Percentiles rank a stretch among this genome's conserved stretches.
Conservation (phyloP, 2,797 vertebrate species). For the Phoxinus dragarum region DNA sequence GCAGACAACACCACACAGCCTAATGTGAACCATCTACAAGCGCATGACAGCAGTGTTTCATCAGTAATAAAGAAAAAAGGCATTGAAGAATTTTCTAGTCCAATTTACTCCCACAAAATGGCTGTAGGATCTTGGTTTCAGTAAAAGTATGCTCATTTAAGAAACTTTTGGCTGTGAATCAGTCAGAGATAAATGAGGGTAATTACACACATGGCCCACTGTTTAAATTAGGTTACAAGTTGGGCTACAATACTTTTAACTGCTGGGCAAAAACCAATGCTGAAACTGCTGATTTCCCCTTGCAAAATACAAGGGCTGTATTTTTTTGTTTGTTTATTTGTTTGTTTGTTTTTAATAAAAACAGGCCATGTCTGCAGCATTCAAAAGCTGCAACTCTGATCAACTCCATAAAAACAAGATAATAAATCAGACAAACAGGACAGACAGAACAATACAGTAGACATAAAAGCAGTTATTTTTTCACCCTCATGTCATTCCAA, state of each 20-base stretch:
- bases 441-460: not conserved
- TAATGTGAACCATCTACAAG: slow-evolving; percentile 48
- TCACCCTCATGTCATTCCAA: not conserved
- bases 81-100: slow-evolving; percentile 27
- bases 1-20: slow-evolving; percentile 47
- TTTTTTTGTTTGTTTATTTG: not conserved
- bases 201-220: slow-evolving; percentile 34
- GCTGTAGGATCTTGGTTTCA: slow-evolving; percentile 37
- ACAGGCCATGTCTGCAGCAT: not conserved
- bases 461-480: not conserved
- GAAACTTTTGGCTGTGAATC: slow-evolving; percentile 45
- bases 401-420: not conserved
- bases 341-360: not conserved
- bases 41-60: not conserved
- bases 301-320: slow-evolving; percentile 9
- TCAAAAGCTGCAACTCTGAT: not conserved
- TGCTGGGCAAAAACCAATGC: slow-evolving; percentile 27
- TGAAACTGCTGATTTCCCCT: slow-evolving; percentile 10
- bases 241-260: slow-evolving; percentile 42
- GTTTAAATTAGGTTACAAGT: slow-evolving; percentile 37
- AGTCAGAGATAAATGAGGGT: slow-evolving; percentile 49
- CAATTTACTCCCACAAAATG: slow-evolving; percentile 41
- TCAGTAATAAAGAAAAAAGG: slow-evolving; percentile 36
- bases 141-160: slow-evolving; percentile 35
- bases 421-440: slow-evolving; percentile 13